Percentiles rank a stretch among this genome's conserved stretches.
Evolutionary conservation across 2,888 invertebrate genomes (phyloP).

Genomic region (Silvanus unidentatus): DNA sequence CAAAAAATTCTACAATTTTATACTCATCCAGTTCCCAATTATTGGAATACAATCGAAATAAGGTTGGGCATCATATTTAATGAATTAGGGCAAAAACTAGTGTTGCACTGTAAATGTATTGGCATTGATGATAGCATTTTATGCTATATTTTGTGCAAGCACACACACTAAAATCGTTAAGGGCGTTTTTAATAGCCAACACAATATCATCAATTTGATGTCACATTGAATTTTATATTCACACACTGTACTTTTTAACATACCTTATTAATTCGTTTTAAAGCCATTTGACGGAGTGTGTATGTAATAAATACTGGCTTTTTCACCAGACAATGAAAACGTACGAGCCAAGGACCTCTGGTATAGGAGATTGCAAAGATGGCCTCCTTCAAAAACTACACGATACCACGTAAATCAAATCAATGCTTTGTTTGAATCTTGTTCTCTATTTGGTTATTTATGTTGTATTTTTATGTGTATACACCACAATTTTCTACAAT

Average conservation of each 20-base stretch:
- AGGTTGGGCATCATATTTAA: no score
- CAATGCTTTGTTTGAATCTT: constrained; percentile 27
- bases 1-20: constrained; percentile 16
- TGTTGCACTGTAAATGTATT: no score
- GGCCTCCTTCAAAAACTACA: constrained; percentile 75
- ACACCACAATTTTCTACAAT: constrained; percentile 17
- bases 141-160: no score
- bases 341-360: constrained; percentile 75
- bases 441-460: constrained; percentile 9
- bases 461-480: no score
- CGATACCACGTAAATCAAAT: constrained; percentile 65
- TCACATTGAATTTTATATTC: background rate
- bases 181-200: constrained; percentile 49
- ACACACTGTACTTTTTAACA: constrained; percentile 46
- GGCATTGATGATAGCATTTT: no score
- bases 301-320: constrained; percentile 68
- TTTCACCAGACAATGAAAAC: constrained; percentile 72
- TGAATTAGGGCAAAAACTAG: no score
- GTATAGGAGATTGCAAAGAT: constrained; percentile 77
- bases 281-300: constrained; percentile 77
- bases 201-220: constrained; percentile 17
- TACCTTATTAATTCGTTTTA: constrained; percentile 97
- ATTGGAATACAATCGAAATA: no score
- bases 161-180: constrained; percentile 50
- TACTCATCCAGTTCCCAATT: constrained; percentile 10